Percentiles rank a stretch among this genome's conserved stretches.
Evolutionary conservation across 2,113 vertebrate genomes (phyloP).

Genomic region (Urocolius indicus): DNA sequence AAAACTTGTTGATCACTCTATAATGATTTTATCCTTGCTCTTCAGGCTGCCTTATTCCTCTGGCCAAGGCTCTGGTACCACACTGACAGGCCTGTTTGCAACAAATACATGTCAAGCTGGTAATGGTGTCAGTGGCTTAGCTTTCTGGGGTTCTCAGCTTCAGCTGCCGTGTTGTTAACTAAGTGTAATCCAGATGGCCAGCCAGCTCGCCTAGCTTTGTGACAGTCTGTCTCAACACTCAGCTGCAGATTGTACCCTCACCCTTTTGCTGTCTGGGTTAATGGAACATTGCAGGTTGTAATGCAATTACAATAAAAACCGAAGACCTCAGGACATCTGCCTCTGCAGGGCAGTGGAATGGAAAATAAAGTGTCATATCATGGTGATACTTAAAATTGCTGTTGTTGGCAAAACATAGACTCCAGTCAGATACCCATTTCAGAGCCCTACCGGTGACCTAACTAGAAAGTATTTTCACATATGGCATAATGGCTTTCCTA

Average conservation of each 20-base stretch:
- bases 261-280: neutral
- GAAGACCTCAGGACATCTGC: neutral
- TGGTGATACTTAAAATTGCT: neutral
- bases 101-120: fast-evolving
- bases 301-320: neutral
- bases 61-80: neutral
- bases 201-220: neutral
- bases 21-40: neutral
- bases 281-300: neutral
- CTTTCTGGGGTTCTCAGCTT: slow-evolving; percentile 5
- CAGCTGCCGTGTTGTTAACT: neutral
- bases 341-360: neutral
- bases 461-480: neutral
- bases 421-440: neutral
- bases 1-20: neutral
- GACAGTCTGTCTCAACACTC: neutral
- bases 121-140: neutral
- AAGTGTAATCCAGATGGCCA: slow-evolving; percentile 9
- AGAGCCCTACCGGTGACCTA: neutral
- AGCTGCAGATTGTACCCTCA: neutral
- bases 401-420: neutral
- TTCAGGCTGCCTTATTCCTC: neutral
- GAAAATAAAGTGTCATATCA: neutral
- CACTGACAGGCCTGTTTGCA: neutral
- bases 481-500: neutral